Evolutionary conservation across 2,113 vertebrate genomes (phyloP).

Genomic region (Emydura subglobosa): DNA sequence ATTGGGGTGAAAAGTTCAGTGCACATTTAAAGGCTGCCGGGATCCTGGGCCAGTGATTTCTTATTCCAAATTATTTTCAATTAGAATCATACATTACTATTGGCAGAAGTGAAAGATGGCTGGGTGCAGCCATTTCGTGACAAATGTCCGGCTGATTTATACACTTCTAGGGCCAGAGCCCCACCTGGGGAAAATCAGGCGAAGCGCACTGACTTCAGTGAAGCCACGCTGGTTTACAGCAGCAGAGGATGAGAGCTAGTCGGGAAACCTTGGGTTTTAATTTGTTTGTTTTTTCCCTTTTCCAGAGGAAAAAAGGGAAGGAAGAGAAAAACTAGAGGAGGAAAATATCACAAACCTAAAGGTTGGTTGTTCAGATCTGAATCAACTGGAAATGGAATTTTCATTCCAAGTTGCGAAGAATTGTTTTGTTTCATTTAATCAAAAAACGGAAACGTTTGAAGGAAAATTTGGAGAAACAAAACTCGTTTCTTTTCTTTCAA

Average conservation of each 20-base stretch:
- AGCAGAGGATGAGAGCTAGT: constrained; percentile 27
- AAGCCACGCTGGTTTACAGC: neutral
- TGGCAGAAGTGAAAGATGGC: constrained; percentile 23
- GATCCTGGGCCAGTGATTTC: constrained; percentile 26
- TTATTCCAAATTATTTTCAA: constrained; percentile 49
- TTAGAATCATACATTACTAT: constrained; percentile 3
- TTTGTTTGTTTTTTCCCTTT: neutral
- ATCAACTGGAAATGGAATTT: neutral
- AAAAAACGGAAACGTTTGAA: neutral
- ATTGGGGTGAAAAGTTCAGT: constrained; percentile 64
- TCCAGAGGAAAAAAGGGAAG: neutral
- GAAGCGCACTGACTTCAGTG: neutral
- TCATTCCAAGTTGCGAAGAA: neutral
- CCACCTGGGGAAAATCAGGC: neutral
- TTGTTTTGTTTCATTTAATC: neutral
- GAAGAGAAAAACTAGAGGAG: neutral
- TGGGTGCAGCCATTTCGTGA: neutral
- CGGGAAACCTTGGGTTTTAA: neutral
- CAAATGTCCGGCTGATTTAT: neutral
- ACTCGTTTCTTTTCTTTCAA: neutral
- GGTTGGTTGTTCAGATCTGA: neutral
- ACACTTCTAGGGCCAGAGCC: fast-evolving
- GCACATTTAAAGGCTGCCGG: constrained; percentile 27
- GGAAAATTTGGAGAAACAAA: neutral
- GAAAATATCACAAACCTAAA: neutral